Conservation (phyloP, 1,140 invertebrate species). For the Drosophila quadrilineata region DNA sequence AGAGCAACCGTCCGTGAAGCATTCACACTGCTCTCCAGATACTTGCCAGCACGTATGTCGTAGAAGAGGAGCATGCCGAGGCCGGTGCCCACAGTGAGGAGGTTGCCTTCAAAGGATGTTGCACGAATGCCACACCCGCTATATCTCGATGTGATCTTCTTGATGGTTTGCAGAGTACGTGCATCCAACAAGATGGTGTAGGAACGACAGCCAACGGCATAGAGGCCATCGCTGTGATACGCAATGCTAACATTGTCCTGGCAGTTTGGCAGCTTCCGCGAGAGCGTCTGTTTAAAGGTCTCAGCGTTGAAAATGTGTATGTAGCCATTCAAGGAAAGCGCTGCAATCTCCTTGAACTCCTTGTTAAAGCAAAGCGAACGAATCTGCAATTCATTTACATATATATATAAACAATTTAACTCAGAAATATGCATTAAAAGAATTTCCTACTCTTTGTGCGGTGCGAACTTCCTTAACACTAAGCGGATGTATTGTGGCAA, state of each 20-base stretch:
- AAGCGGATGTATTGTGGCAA: constrained; percentile 86
- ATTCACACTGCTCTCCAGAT: constrained; percentile 94
- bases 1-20: constrained; percentile 93
- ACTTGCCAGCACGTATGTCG: constrained; percentile 94
- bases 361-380: constrained; percentile 94
- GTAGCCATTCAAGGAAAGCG: constrained; percentile 95
- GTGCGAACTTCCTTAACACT: constrained; percentile 88
- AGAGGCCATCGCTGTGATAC: constrained; percentile 90
- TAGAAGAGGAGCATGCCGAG: constrained; percentile 96
- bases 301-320: constrained; percentile 96
- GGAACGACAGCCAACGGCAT: constrained; percentile 96
- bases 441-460: constrained; percentile 82
- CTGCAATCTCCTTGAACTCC: constrained; percentile 92
- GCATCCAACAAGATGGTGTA: constrained; percentile 95
- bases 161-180: constrained; percentile 89
- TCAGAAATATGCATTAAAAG: not conserved
- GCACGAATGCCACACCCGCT: constrained; percentile 94
- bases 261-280: constrained; percentile 91
- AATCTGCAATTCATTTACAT: constrained; percentile 83
- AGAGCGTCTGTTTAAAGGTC: constrained; percentile 91
- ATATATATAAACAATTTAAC: not conserved
- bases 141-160: constrained; percentile 88
- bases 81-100: constrained; percentile 96
- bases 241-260: constrained; percentile 97
- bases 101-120: constrained; percentile 93